These are phyloP conservation scores for Nesogale talazaci DNA, from an alignment of 2,113 vertebrate species.

Conservation along the genomic window DNA sequence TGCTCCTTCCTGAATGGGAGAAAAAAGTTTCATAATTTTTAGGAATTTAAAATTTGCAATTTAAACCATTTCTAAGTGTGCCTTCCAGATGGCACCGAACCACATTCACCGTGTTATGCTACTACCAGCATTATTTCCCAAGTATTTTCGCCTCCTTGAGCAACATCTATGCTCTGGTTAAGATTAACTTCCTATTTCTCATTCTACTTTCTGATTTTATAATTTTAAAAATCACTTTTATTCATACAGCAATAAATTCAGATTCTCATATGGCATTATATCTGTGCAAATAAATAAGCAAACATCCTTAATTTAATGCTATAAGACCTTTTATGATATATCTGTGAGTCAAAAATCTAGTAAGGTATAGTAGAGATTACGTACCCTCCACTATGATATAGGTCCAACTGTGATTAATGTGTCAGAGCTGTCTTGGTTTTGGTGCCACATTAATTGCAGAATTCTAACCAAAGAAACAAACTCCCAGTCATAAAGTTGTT, in stretches of 20 bases:
- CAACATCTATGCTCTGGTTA: neutral
- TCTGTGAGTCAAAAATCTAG: neutral
- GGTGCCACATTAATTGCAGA: too few species aligned
- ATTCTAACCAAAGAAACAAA: too few species aligned
- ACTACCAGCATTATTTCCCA: neutral
- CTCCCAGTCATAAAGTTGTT: too few species aligned
- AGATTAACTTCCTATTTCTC: neutral
- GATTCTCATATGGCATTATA: neutral
- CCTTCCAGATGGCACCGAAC: neutral
- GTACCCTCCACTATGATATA: neutral
- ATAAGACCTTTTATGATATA: neutral
- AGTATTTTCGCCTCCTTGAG: neutral
- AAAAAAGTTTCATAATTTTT: neutral
- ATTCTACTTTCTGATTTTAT: neutral
- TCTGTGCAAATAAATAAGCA: neutral
- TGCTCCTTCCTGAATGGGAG: neutral
- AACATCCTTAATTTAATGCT: neutral
- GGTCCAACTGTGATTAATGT: too few species aligned
- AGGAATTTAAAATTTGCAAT: neutral
- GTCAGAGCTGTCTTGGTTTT: too few species aligned
- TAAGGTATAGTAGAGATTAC: fast-evolving
- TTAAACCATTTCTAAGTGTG: neutral
- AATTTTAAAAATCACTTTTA: neutral
- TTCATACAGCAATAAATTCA: neutral
- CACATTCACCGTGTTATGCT: neutral